These are phyloP conservation scores for Dermochelys coriacea DNA, from an alignment of 2,797 vertebrate genomes.

Conservation along the genomic window DNA sequence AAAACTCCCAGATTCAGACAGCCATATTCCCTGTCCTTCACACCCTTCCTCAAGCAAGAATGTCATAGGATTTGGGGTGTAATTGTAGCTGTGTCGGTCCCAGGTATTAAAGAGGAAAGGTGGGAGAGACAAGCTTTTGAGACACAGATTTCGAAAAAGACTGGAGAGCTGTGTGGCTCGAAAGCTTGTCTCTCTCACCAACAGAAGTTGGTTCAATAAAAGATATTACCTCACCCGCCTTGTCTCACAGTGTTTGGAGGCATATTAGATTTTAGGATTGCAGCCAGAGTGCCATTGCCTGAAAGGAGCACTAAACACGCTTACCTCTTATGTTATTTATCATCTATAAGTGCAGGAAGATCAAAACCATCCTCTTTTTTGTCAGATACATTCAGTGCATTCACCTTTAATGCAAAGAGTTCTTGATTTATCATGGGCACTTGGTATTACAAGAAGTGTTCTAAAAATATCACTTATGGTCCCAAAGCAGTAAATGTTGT, in stretches of 20 bases:
- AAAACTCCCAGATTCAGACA: not conserved
- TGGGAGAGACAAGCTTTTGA: not conserved
- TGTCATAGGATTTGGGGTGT: not conserved
- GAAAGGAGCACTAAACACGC: not conserved
- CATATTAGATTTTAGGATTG: not conserved
- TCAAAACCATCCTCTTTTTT: not conserved
- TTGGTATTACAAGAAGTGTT: not conserved
- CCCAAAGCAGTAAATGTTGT: not conserved
- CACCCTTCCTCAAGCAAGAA: not conserved
- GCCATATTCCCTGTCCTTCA: not conserved
- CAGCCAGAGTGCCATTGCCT: not conserved
- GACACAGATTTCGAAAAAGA: not conserved
- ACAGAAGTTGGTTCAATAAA: not conserved
- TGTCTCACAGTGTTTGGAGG: not conserved
- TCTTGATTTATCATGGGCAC: not conserved
- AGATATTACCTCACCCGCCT: not conserved
- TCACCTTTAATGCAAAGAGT: not conserved
- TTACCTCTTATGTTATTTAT: not conserved
- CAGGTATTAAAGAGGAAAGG: not conserved
- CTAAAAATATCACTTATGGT: not conserved
- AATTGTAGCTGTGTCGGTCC: not conserved
- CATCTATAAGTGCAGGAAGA: not conserved
- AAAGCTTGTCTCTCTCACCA: not conserved
- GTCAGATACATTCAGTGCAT: not conserved
- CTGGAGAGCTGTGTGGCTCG: not conserved